Percentiles rank a stretch among this genome's conserved stretches.
Evolutionary conservation across 64 coral and sea anemone genomes (phyloP).

Genomic region (Pocillopora verrucosa): DNA sequence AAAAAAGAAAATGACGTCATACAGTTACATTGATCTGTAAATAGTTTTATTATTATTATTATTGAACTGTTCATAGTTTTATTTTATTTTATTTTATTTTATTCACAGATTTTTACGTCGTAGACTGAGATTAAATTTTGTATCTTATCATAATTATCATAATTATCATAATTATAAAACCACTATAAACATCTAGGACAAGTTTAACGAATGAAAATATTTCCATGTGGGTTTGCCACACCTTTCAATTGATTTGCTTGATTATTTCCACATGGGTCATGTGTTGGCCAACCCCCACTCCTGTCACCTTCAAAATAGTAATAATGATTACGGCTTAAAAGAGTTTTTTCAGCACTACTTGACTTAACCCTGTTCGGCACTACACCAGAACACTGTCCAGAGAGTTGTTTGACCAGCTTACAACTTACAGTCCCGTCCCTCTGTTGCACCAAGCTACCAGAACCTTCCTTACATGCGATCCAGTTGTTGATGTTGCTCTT

Average conservation of each 20-base stretch:
- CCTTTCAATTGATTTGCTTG: constrained; percentile 20
- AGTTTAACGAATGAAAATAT: constrained; percentile 39
- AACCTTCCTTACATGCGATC: constrained; percentile 41
- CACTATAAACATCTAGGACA: no score
- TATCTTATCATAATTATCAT: no score
- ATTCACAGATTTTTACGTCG: no score
- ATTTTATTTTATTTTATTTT: no score
- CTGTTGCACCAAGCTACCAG: constrained; percentile 27
- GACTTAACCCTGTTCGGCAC: background rate
- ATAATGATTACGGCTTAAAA: background rate
- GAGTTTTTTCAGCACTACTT: no score
- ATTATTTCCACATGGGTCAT: constrained; percentile 32
- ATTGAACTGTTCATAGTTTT: no score
- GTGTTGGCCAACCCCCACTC: background rate
- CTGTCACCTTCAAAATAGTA: constrained; percentile 6
- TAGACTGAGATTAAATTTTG: no score
- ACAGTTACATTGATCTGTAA: no score
- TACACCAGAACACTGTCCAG: background rate
- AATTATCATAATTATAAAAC: no score
- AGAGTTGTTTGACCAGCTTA: constrained; percentile 28
- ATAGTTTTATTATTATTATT: no score
- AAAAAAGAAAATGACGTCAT: no score
- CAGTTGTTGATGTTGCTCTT: constrained; percentile 84
- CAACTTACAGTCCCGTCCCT: constrained; percentile 16
- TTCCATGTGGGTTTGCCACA: constrained; percentile 35